phyloP scores from a whole-genome alignment of 2,888 invertebrate genomes.

The Aelia acuminata region DNA sequence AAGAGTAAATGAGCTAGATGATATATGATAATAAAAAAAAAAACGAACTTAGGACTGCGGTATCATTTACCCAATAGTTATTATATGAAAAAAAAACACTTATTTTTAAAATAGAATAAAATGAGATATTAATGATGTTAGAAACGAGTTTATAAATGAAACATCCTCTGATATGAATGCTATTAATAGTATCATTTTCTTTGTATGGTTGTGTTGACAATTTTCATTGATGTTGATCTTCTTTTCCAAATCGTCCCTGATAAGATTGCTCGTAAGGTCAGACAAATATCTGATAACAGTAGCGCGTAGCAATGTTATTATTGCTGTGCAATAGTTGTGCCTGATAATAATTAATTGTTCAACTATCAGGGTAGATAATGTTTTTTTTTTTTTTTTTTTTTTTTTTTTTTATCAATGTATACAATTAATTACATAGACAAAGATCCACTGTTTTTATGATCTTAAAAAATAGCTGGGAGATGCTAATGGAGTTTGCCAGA shows the following conservation, averaged over 20 bases:
- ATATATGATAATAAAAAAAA: no score
- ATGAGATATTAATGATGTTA: neutral
- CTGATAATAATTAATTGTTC: neutral
- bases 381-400: no score
- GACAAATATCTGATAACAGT: constrained; percentile 1
- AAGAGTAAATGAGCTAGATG: no score
- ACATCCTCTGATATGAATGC: neutral
- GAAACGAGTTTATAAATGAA: neutral
- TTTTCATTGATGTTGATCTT: constrained; percentile 34
- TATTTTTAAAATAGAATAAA: neutral
- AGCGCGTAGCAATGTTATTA: neutral
- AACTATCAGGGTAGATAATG: neutral
- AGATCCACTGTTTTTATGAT: neutral
- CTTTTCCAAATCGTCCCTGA: neutral
- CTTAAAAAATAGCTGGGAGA: neutral
- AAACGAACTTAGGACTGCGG: no score
- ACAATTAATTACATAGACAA: neutral
- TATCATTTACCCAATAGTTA: neutral
- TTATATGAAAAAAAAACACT: neutral
- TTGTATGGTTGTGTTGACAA: neutral
- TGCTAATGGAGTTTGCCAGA: neutral
- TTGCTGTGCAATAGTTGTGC: neutral
- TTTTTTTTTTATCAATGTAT: no score
- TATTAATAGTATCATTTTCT: neutral
- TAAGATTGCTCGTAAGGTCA: constrained; percentile 4